Percentiles rank a stretch among this genome's conserved stretches.
Evolutionary conservation across 2,888 invertebrate species (phyloP).

Genomic region (Netelia melanura): DNA sequence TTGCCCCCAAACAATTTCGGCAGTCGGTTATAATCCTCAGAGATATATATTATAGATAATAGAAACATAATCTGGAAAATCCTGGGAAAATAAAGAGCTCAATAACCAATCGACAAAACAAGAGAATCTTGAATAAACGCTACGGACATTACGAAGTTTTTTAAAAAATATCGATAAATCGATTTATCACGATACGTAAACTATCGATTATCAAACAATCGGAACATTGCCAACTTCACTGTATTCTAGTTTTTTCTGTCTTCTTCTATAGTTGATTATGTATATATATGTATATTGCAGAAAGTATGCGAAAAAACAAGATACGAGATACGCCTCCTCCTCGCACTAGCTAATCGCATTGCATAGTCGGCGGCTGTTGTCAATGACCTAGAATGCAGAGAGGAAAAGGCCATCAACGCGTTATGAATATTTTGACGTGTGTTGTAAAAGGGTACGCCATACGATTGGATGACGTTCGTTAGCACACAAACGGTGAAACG

Average conservation of each 20-base stretch:
- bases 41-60: background rate
- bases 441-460: slow-evolving; percentile 59
- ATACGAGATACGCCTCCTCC: background rate
- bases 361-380: slow-evolving; percentile 60
- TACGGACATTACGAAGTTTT: no score
- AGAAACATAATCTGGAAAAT: background rate
- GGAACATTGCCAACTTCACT: background rate
- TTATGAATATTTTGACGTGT: slow-evolving; percentile 67
- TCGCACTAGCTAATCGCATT: slow-evolving; percentile 16
- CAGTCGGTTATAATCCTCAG: background rate
- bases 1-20: background rate
- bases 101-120: no score
- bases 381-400: slow-evolving; percentile 65
- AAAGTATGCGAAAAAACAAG: background rate
- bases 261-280: background rate
- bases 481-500: slow-evolving; percentile 35
- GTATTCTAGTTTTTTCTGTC: background rate
- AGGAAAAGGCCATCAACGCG: slow-evolving; percentile 66
- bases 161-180: background rate
- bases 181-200: background rate
- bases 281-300: background rate
- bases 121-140: no score
- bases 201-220: background rate
- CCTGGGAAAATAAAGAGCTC: no score
- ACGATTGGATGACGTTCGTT: slow-evolving; percentile 64